These are phyloP conservation scores for Emydoidea blandingii DNA, from an alignment of 2,797 vertebrate species.

Conservation along the genomic window DNA sequence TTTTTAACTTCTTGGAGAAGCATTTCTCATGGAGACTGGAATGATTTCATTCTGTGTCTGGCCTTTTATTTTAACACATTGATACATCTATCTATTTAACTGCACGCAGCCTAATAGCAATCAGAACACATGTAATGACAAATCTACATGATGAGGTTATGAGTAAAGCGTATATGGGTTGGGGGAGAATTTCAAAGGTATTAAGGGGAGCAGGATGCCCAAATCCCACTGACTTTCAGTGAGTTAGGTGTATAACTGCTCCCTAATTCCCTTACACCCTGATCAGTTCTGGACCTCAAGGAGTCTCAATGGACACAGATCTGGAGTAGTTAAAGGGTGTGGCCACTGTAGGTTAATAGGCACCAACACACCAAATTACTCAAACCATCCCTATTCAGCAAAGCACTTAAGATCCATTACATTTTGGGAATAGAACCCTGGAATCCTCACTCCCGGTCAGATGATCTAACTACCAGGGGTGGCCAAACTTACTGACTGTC, in stretches of 20 bases:
- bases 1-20: neutral
- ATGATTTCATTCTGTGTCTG: rapidly evolving
- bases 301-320: neutral
- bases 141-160: neutral
- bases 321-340: neutral
- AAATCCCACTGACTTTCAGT: neutral
- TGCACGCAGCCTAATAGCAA: neutral
- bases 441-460: neutral
- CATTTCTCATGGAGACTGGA: rapidly evolving
- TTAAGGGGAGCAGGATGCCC: rapidly evolving
- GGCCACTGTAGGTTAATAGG: neutral
- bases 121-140: neutral
- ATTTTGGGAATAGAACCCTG: neutral
- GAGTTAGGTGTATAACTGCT: neutral
- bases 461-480: neutral
- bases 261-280: rapidly evolving
- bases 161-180: neutral
- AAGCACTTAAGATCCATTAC: neutral
- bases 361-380: neutral
- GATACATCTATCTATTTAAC: rapidly evolving
- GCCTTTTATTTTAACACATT: neutral
- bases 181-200: neutral
- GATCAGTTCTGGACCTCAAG: neutral
- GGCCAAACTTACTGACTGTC: too few species aligned
- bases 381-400: neutral